Conservation (phyloP, 2,888 invertebrate genomes). For the Hirtodrosophila cameraria region DNA sequence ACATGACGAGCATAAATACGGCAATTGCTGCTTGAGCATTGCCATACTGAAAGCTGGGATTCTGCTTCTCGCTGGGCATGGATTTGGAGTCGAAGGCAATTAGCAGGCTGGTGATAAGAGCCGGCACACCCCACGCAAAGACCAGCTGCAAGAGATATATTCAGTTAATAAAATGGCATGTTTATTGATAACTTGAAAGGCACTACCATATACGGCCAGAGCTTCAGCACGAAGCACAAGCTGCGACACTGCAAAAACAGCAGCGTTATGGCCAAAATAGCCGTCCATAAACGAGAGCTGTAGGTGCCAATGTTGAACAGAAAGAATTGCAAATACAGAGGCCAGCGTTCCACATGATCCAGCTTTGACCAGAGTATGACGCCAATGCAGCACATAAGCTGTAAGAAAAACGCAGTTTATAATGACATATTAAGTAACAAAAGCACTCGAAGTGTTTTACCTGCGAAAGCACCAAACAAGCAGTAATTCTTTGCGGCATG, state of each 20-base stretch:
- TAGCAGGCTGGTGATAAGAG: constrained; percentile 88
- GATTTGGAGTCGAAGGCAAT: constrained; percentile 86
- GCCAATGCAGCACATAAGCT: constrained; percentile 89
- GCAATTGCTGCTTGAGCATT: constrained; percentile 91
- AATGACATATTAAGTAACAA: background rate
- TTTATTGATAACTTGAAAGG: background rate
- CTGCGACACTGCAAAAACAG: constrained; percentile 93
- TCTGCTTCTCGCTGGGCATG: constrained; percentile 86
- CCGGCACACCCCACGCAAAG: constrained; percentile 88
- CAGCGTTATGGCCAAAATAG: constrained; percentile 91
- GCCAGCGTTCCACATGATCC: constrained; percentile 86
- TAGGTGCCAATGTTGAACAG: constrained; percentile 91
- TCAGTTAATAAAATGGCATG: background rate
- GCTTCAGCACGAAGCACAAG: constrained; percentile 91
- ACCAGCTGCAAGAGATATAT: constrained; percentile 84
- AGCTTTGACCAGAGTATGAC: constrained; percentile 90
- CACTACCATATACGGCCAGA: constrained; percentile 88
- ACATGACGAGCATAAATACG: constrained; percentile 90
- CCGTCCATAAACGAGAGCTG: constrained; percentile 93
- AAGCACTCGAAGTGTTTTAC: constrained; percentile 83
- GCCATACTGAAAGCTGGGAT: constrained; percentile 92
- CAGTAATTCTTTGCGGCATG: constrained; percentile 92
- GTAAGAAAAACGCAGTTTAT: constrained; percentile 46
- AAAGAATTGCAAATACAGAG: constrained; percentile 89
- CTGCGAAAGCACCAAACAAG: constrained; percentile 92